These are phyloP conservation scores for Plusia festucae DNA, from an alignment of 2,888 invertebrate genomes.

Conservation along the genomic window DNA sequence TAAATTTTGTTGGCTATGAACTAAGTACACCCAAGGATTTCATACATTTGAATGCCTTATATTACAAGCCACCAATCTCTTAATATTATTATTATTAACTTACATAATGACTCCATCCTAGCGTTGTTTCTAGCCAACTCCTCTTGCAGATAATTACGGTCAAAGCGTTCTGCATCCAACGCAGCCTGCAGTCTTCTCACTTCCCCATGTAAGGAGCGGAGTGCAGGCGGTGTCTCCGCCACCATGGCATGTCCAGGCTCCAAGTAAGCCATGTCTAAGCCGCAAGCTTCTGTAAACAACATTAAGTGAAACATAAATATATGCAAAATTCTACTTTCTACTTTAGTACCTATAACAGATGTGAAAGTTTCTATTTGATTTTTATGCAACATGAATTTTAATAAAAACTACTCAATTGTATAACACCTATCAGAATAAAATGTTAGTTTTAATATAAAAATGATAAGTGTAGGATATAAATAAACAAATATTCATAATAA, in stretches of 20 bases:
- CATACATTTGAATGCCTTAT: too few species aligned
- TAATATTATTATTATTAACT: constrained; percentile 48
- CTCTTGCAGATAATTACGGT: constrained; percentile 90
- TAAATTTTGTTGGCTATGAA: too few species aligned
- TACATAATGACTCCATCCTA: constrained; percentile 88
- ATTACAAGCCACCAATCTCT: too few species aligned
- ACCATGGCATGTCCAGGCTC: constrained; percentile 56
- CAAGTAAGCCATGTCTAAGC: constrained; percentile 65
- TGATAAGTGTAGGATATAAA: too few species aligned
- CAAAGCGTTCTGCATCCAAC: constrained; percentile 90
- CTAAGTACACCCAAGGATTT: neutral
- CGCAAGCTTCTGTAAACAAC: constrained; percentile 76
- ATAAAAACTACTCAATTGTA: too few species aligned
- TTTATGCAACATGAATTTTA: too few species aligned
- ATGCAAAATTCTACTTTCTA: neutral
- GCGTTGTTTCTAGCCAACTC: constrained; percentile 88
- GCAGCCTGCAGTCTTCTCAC: constrained; percentile 88
- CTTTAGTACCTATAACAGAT: neutral
- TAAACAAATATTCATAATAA: too few species aligned
- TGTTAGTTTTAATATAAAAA: too few species aligned
- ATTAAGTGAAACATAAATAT: neutral
- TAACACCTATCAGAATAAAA: too few species aligned
- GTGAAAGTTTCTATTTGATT: neutral
- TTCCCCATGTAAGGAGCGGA: constrained; percentile 81
- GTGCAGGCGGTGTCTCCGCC: constrained; percentile 79